These are phyloP conservation scores for Adelosebastes latens DNA, from an alignment of 2,797 vertebrate species.

Conservation along the genomic window DNA sequence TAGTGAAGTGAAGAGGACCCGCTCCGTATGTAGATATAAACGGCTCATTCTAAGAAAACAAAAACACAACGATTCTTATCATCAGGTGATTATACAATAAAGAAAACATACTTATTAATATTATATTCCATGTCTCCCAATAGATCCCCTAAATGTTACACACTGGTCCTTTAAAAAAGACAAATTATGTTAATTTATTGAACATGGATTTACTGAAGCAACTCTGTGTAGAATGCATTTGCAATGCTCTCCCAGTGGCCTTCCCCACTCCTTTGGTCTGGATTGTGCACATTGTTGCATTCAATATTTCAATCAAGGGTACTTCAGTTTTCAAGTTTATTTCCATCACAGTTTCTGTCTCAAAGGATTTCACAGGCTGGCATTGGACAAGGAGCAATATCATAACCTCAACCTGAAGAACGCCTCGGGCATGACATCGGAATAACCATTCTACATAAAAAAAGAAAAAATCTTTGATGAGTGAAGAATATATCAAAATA, in stretches of 20 bases:
- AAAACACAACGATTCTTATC: background rate
- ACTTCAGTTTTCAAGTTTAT: background rate
- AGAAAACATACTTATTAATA: too few relatives aligned
- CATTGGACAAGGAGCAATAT: constrained; percentile 11
- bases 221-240: background rate
- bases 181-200: background rate
- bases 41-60: background rate
- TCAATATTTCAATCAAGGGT: constrained; percentile 14
- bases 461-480: background rate
- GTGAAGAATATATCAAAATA: background rate
- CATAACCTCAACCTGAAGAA: background rate
- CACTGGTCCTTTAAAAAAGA: background rate
- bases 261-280: background rate
- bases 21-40: too few relatives aligned
- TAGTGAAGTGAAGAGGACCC: background rate
- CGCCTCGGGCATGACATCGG: background rate
- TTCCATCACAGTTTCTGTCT: background rate
- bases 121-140: too few relatives aligned
- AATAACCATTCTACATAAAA: background rate
- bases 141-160: too few relatives aligned
- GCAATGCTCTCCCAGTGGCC: too few relatives aligned
- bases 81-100: background rate
- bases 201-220: background rate
- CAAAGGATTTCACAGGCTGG: background rate
- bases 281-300: background rate